phyloP scores from a whole-genome alignment of 2,888 invertebrate species.

The Noctua janthina region DNA sequence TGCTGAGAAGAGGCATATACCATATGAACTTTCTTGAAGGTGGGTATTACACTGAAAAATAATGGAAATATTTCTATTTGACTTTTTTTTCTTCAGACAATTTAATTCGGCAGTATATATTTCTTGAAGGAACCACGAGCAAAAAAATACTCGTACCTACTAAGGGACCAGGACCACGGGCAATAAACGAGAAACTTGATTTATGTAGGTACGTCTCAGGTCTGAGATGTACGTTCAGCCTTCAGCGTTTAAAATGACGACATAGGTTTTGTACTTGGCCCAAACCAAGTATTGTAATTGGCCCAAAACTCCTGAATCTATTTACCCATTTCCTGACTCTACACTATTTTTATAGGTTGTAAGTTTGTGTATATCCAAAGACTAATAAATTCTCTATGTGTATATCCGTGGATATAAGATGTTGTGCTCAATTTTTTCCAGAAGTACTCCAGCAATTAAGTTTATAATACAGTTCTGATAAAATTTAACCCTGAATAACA shows the following conservation, averaged over 20 bases:
- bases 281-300: constrained; percentile 1
- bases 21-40: constrained; percentile 1
- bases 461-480: constrained; percentile 6
- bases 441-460: constrained; percentile 8
- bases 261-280: neutral
- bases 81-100: constrained; percentile 2
- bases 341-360: constrained; percentile 8
- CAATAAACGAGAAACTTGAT: neutral
- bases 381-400: constrained; percentile 4
- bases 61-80: neutral
- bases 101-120: constrained; percentile 7
- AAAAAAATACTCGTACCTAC: too few relatives aligned
- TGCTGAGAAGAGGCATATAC: constrained; percentile 15
- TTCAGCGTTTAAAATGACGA: constrained; percentile 10
- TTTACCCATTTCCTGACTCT: constrained; percentile 6
- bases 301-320: constrained; percentile 3
- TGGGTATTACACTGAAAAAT: neutral
- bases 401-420: constrained; percentile 10
- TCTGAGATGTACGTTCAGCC: neutral
- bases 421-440: constrained; percentile 10
- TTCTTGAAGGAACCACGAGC: constrained; percentile 2
- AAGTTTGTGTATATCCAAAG: constrained; percentile 6
- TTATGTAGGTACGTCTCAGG: neutral
- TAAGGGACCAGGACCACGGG: too few relatives aligned
- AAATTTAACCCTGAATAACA: constrained; percentile 6